Evolutionary conservation across 1,140 invertebrate genomes (phyloP).

Genomic region (Pinna nobilis): DNA sequence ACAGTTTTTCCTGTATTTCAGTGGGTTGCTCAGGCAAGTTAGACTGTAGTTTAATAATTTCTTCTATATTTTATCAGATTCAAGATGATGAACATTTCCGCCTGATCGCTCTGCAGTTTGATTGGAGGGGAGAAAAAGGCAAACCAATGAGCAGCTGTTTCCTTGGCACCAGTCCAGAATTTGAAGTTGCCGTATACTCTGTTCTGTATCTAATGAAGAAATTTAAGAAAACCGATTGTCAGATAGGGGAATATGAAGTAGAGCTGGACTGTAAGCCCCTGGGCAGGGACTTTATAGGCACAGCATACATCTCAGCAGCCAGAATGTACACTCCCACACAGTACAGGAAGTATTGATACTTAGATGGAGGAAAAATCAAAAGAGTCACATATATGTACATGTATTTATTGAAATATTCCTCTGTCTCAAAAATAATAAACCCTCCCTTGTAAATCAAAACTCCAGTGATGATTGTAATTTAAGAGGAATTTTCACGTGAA

Average conservation of each 20-base stretch:
- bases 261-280: constrained; percentile 63
- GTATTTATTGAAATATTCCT: too few relatives aligned
- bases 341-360: too few relatives aligned
- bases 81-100: constrained; percentile 64
- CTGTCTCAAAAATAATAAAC: too few relatives aligned
- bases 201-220: constrained; percentile 67
- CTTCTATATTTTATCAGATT: constrained; percentile 42
- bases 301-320: constrained; percentile 65
- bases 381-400: too few relatives aligned
- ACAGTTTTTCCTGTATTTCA: too few relatives aligned
- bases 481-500: too few relatives aligned
- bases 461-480: too few relatives aligned
- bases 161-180: constrained; percentile 93
- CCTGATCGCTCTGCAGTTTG: constrained; percentile 71
- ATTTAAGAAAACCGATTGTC: constrained; percentile 40
- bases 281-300: constrained; percentile 57
- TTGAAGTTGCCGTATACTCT: constrained; percentile 93
- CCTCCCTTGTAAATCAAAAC: too few relatives aligned
- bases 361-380: too few relatives aligned
- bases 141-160: constrained; percentile 78
- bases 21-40: too few relatives aligned
- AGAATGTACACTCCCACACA: too few relatives aligned
- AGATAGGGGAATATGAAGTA: constrained; percentile 70
- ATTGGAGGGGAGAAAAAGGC: constrained; percentile 59
- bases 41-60: too few relatives aligned